Conservation (phyloP, 2,888 invertebrate genomes). For the Euproctis similis region DNA sequence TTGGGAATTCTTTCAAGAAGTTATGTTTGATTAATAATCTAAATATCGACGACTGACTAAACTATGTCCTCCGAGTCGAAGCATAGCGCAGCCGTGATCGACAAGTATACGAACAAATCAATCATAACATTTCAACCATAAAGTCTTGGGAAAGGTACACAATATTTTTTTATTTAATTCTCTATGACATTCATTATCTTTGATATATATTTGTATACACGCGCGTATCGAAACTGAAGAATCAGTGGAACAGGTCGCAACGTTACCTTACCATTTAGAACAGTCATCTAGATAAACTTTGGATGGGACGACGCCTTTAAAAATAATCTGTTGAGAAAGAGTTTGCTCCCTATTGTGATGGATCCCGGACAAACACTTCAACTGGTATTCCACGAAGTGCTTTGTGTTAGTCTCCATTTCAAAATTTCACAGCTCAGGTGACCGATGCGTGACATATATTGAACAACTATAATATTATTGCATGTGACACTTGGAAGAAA, state of each 20-base stretch:
- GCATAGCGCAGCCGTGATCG: too few relatives aligned
- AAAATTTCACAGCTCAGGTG: slow-evolving; percentile 55
- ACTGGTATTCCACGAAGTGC: slow-evolving; percentile 55
- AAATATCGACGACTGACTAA: too few relatives aligned
- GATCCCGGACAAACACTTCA: slow-evolving; percentile 64
- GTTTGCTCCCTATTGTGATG: slow-evolving; percentile 64
- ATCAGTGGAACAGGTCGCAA: slow-evolving; percentile 26
- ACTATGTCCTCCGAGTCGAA: too few relatives aligned
- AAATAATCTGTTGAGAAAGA: slow-evolving; percentile 61
- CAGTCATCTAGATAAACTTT: slow-evolving; percentile 61
- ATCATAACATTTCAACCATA: too few relatives aligned
- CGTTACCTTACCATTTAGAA: slow-evolving; percentile 32
- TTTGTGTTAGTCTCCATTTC: slow-evolving; percentile 55
- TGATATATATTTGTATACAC: slow-evolving; percentile 13
- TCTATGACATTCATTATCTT: slow-evolving; percentile 14
- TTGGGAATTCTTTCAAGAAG: too few relatives aligned
- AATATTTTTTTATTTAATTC: not conserved
- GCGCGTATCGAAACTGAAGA: slow-evolving; percentile 23
- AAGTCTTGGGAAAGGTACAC: slow-evolving; percentile 6
- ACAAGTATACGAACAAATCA: too few relatives aligned
- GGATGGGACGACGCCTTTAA: slow-evolving; percentile 44
- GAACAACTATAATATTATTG: slow-evolving; percentile 30
- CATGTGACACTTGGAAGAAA: too few relatives aligned
- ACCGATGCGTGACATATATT: slow-evolving; percentile 28
- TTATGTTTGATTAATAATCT: too few relatives aligned